These are phyloP conservation scores for Polypterus senegalus DNA, from an alignment of 2,113 vertebrate genomes.

Conservation along the genomic window DNA sequence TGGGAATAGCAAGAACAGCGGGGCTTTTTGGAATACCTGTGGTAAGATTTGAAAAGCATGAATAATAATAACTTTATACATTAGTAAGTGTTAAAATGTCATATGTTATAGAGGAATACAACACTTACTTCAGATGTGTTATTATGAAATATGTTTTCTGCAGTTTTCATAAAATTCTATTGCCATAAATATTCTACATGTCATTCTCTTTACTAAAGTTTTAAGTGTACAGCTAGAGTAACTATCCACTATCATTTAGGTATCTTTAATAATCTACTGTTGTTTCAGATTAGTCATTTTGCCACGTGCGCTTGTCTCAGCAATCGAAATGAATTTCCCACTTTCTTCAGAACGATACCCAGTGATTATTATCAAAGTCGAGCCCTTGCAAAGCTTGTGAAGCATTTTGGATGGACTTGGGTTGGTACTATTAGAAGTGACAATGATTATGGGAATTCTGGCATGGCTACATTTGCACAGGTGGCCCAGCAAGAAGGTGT, in stretches of 20 bases:
- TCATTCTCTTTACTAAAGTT: too few species aligned
- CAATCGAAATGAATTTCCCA: slow-evolving; percentile 46
- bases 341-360: slow-evolving; percentile 54
- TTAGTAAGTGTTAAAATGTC: too few species aligned
- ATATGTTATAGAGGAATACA: too few species aligned
- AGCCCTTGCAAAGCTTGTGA: slow-evolving; percentile 50
- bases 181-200: too few species aligned
- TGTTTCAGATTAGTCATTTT: slow-evolving; percentile 49
- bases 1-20: neutral
- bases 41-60: neutral
- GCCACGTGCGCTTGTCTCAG: slow-evolving; percentile 52
- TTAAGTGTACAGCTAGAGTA: too few species aligned
- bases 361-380: slow-evolving; percentile 52
- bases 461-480: slow-evolving; percentile 41
- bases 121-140: too few species aligned
- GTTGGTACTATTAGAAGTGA: slow-evolving; percentile 52
- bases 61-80: too few species aligned
- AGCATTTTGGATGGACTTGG: slow-evolving; percentile 51
- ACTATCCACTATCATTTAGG: too few species aligned
- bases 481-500: slow-evolving; percentile 41
- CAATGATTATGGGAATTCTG: slow-evolving; percentile 48
- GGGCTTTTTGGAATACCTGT: neutral
- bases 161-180: too few species aligned
- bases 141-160: too few species aligned
- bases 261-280: neutral